Conservation (phyloP, 2,888 invertebrate genomes). For the Cloeon dipterum region DNA sequence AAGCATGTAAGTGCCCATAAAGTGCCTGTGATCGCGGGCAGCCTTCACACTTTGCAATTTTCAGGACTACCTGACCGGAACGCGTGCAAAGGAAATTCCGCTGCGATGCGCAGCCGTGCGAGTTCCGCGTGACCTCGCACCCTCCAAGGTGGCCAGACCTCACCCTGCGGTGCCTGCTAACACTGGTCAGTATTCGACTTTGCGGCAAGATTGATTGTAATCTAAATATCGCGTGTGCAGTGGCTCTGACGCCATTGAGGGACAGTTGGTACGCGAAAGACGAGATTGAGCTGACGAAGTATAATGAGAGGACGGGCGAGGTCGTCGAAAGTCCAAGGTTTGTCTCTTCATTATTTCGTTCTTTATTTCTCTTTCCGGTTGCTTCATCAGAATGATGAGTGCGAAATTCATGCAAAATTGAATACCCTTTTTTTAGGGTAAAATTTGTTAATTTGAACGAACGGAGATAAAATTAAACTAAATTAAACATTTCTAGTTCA, state of each 20-base stretch:
- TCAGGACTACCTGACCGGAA: neutral
- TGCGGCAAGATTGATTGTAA: neutral
- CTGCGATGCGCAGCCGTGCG: neutral
- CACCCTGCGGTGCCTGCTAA: neutral
- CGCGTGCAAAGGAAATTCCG: neutral
- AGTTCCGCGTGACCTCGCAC: neutral
- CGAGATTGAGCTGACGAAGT: neutral
- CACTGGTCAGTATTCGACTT: neutral
- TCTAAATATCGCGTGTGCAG: neutral
- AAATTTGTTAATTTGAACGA: too few relatives aligned
- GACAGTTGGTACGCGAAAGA: conserved; percentile 1
- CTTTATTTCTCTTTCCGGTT: too few relatives aligned
- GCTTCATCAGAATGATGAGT: too few relatives aligned
- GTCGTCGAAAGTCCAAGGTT: too few relatives aligned
- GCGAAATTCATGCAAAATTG: too few relatives aligned
- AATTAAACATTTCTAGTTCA: too few relatives aligned
- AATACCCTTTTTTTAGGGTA: too few relatives aligned
- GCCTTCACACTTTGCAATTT: too few relatives aligned
- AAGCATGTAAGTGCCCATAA: neutral
- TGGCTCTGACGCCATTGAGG: neutral
- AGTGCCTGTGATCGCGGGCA: too few relatives aligned
- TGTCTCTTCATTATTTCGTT: too few relatives aligned
- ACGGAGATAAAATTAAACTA: too few relatives aligned
- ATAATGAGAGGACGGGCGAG: too few relatives aligned
- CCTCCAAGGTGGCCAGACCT: neutral